Base-by-base conservation (phyloP, 2,888 invertebrate genomes). In the Scaptomyza polygonia region DNA sequence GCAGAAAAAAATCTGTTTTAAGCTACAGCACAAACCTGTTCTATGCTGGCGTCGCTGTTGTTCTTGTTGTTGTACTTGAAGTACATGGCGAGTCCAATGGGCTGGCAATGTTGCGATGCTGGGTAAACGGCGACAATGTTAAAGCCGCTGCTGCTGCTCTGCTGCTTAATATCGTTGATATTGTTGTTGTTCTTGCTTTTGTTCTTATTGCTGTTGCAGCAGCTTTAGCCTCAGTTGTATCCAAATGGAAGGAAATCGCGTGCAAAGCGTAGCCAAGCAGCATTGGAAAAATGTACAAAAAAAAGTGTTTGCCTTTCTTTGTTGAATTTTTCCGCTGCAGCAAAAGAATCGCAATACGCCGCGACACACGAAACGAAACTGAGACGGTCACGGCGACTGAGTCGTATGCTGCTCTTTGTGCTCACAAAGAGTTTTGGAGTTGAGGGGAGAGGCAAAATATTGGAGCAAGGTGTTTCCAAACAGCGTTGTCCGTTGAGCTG, bases 381-480 rank as follows among this genome's bases (percentile, higher is more conserved):
- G 77, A 73, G 77, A 79, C 70, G 63, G 68, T 51, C 44, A 56
- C 75, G 54, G 16, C 58, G 49, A 67, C 66, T 57, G 74, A 67
- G 45, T 64, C 76, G 59, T 63, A 59, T 49, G 67, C 53, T 43
- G 61, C 54, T 54, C 44, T 49, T 49, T 49, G 49, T 49, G 36
- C 49, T 34, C 49, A 49, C 53, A 39, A 39, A 58, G 36, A 16
- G 27, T 32, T 49, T 11, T 25, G 53, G 44, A 45, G 47, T 21
- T 44, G 14, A 40, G 7, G 34, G 48, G 34, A 25, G 14, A 53
- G 65, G 63, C 56, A 49, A 74, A 76, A 83, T 48, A 83, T 83
- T 84, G 86, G 86, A 84, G 84, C 86, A 86, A 84, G 84, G 84
- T 84, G 84, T 84, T 83, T 86, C 86, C 83, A 83, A 80, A 83